Conservation (phyloP, 92 coral and sea anemone genomes). For the Porites evermanni region DNA sequence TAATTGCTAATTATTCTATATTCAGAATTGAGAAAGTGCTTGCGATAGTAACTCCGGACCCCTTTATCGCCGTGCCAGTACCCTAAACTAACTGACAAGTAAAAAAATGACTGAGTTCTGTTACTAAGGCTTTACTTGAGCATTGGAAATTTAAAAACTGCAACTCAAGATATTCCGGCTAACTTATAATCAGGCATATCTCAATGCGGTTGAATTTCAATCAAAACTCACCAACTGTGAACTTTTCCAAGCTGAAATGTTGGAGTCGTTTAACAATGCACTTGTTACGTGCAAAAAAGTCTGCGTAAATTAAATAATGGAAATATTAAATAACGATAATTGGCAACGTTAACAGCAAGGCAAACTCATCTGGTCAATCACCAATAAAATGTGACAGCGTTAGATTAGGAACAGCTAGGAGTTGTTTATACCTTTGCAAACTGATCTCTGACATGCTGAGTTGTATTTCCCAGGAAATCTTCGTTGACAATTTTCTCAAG, state of each 20-base stretch:
- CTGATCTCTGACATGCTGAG: slow-evolving; percentile 18
- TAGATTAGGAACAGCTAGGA: background rate
- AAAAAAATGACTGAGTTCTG: too few relatives aligned
- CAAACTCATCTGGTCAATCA: background rate
- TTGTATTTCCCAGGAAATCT: background rate
- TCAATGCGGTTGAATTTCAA: too few relatives aligned
- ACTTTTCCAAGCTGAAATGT: slow-evolving; percentile 21
- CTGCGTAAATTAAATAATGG: background rate
- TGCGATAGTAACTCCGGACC: too few relatives aligned
- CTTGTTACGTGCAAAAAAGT: slow-evolving; percentile 6
- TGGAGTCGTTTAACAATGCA: slow-evolving; percentile 15
- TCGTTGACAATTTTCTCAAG: background rate
- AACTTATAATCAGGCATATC: too few relatives aligned
- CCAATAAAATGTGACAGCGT: background rate
- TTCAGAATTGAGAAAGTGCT: too few relatives aligned
- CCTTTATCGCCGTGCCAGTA: too few relatives aligned
- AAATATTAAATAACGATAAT: too few relatives aligned
- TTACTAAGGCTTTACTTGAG: too few relatives aligned
- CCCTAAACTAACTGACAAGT: too few relatives aligned
- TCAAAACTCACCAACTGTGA: background rate
- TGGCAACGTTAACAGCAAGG: background rate
- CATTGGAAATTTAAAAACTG: too few relatives aligned
- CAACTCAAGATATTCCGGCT: too few relatives aligned
- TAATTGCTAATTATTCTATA: too few relatives aligned
- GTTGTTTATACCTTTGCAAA: slow-evolving; percentile 15